These are phyloP conservation scores for Boleophthalmus pectinirostris DNA, from an alignment of 2,113 vertebrate genomes.

Conservation along the genomic window DNA sequence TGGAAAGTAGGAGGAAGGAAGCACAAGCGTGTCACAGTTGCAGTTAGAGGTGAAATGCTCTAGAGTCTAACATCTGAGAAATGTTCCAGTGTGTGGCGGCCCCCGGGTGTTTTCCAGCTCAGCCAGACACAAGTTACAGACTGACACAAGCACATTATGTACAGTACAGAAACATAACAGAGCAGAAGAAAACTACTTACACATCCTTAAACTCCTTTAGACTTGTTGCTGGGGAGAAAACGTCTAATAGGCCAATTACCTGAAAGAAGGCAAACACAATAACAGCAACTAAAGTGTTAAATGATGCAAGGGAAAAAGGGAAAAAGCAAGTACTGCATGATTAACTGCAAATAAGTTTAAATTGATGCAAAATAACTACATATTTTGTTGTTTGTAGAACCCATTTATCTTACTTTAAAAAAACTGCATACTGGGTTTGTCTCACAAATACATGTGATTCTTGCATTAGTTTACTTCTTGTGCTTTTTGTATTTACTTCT, in stretches of 20 bases:
- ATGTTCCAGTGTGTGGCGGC: conserved; percentile 32
- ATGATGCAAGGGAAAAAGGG: not conserved
- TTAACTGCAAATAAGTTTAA: too few species aligned
- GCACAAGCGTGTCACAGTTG: conserved; percentile 14
- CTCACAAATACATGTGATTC: not conserved
- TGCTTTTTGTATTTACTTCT: too few species aligned
- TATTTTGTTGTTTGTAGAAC: not conserved
- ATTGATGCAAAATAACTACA: not conserved
- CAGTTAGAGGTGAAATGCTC: conserved; percentile 33
- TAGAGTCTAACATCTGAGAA: conserved; percentile 27
- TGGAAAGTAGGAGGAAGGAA: conserved; percentile 30
- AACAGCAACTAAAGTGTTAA: conserved; percentile 2
- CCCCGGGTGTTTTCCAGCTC: conserved; percentile 58
- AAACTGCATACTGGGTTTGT: not conserved
- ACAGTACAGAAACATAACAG: not conserved
- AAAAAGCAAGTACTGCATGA: not conserved
- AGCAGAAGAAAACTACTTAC: conserved; percentile 78
- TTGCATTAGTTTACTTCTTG: not conserved
- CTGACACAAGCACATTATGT: conserved; percentile 7
- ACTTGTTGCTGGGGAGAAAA: conserved; percentile 89
- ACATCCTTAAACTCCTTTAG: conserved; percentile 97
- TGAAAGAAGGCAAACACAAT: conserved; percentile 44
- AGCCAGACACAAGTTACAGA: conserved; percentile 16
- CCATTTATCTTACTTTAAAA: too few species aligned
- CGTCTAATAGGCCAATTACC: conserved; percentile 97